These are phyloP conservation scores for Asarcornis scutulata DNA, from an alignment of 2,113 vertebrate genomes.

Conservation along the genomic window DNA sequence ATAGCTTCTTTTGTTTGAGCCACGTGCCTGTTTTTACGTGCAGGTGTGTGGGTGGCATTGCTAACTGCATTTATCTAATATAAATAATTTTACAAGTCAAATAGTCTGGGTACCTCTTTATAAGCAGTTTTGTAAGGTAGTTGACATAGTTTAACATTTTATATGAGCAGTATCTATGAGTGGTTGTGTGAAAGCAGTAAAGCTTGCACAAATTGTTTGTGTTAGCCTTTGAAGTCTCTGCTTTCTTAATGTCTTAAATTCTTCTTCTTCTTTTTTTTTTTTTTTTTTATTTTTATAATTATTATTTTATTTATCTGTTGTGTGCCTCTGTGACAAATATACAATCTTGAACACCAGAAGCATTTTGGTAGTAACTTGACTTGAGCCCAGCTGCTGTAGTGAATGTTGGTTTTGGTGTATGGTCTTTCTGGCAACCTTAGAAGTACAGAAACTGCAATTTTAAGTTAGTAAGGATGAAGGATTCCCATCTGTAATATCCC, in stretches of 20 bases:
- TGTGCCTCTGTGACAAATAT: neutral
- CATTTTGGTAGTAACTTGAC: neutral
- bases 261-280: neutral
- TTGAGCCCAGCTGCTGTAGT: neutral
- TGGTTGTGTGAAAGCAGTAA: neutral
- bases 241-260: conserved; percentile 28
- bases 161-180: neutral
- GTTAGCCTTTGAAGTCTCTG: conserved; percentile 17
- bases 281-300: too few species aligned
- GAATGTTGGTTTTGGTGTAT: neutral
- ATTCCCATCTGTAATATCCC: rapidly evolving
- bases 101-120: neutral
- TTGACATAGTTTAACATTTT: neutral
- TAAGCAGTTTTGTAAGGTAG: neutral
- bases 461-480: neutral
- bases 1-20: neutral
- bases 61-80: neutral
- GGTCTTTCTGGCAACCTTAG: neutral
- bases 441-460: neutral
- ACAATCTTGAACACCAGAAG: neutral
- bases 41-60: neutral
- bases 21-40: neutral
- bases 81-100: neutral
- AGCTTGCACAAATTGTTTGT: neutral
- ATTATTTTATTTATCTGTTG: too few species aligned